Percentiles rank a stretch among this genome's conserved stretches.
Evolutionary conservation across 2,113 vertebrate species (phyloP).

Genomic region (Hyperopisus bebe): DNA sequence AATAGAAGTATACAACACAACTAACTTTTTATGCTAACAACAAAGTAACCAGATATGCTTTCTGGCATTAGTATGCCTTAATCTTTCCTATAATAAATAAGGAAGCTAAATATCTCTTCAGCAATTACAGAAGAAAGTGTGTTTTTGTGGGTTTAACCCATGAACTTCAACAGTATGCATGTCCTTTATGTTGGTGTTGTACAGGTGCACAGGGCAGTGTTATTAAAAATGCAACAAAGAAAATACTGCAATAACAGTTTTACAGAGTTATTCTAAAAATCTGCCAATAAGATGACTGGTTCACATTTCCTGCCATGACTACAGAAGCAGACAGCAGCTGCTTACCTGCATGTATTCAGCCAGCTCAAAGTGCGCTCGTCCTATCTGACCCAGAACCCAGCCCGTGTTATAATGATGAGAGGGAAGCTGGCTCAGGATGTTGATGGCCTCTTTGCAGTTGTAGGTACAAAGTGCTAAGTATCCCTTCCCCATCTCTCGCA

Average conservation of each 20-base stretch:
- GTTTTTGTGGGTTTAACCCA: background rate
- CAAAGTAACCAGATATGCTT: background rate
- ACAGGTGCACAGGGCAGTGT: background rate
- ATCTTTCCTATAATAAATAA: background rate
- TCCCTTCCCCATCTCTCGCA: conserved; percentile 90
- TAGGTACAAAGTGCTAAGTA: conserved; percentile 94
- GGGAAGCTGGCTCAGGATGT: conserved; percentile 83
- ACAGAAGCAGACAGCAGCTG: background rate
- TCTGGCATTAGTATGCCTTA: background rate
- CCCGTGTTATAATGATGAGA: conserved; percentile 97
- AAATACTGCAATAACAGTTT: background rate
- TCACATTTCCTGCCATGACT: background rate
- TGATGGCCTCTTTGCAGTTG: conserved; percentile 93
- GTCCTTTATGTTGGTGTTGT: background rate
- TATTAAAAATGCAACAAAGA: background rate
- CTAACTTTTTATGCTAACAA: background rate
- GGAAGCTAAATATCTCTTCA: background rate
- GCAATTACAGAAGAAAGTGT: background rate
- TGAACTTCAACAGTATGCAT: background rate
- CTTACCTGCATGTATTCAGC: conserved; percentile 95
- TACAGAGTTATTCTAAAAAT: background rate
- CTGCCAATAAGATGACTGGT: background rate
- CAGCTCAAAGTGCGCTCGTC: conserved; percentile 91
- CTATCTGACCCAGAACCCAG: conserved; percentile 93
- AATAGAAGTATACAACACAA: background rate